Evolutionary conservation across 2,113 vertebrate species (phyloP).

Genomic region (Plestiodon gilberti): DNA sequence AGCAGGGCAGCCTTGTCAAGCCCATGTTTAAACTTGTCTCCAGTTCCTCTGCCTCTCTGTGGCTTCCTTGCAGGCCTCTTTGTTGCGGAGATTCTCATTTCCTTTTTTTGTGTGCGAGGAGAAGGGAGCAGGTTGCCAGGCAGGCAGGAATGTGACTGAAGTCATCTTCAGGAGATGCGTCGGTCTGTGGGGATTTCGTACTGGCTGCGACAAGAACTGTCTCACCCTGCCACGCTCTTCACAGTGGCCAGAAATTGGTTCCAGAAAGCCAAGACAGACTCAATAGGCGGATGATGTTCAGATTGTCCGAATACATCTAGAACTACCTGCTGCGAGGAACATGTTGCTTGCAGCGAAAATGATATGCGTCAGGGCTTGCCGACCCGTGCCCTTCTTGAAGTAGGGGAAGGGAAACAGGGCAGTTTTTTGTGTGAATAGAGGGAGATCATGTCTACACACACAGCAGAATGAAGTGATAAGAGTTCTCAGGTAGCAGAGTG

Average conservation of each 20-base stretch:
- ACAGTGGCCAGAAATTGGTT: not conserved
- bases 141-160: slow-evolving; percentile 86
- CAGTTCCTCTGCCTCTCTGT: slow-evolving; percentile 67
- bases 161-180: slow-evolving; percentile 77
- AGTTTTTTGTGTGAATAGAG: not conserved
- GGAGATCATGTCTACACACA: not conserved
- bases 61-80: slow-evolving; percentile 73
- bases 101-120: slow-evolving; percentile 80
- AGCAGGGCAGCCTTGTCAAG: slow-evolving; percentile 66
- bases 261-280: not conserved
- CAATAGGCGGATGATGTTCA: not conserved
- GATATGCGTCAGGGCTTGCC: not conserved
- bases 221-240: slow-evolving; percentile 52
- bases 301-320: not conserved
- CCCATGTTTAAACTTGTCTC: slow-evolving; percentile 72
- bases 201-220: slow-evolving; percentile 72
- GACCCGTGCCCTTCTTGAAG: not conserved
- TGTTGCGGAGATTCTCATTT: slow-evolving; percentile 83
- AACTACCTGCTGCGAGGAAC: not conserved
- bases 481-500: too few relatives aligned
- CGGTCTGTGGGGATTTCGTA: not conserved
- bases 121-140: slow-evolving; percentile 78
- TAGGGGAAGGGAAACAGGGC: not conserved
- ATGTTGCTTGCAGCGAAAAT: not conserved
- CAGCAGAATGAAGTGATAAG: not conserved